Evolutionary conservation across 2,888 invertebrate genomes (phyloP).

Genomic region (Hedychridium roseum): DNA sequence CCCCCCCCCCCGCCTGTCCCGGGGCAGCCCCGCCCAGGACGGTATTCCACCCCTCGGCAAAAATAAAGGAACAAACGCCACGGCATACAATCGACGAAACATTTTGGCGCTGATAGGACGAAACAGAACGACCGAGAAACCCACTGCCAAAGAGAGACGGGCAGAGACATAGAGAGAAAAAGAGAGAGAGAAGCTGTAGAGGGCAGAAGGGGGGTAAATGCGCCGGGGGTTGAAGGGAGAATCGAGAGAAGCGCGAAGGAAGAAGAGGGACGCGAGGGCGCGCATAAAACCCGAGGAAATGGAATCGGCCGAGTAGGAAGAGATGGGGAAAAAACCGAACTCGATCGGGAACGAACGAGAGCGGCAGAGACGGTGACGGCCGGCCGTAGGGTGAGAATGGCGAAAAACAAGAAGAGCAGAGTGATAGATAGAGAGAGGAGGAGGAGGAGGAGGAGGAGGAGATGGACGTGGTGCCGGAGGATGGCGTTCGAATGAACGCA

Average conservation of each 20-base stretch:
- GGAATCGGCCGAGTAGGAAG: no score
- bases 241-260: conserved; percentile 13
- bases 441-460: conserved; percentile 34
- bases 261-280: conserved; percentile 21
- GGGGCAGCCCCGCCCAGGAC: conserved; percentile 51
- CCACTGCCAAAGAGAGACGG: no score
- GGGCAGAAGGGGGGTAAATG: conserved; percentile 20
- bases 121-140: no score
- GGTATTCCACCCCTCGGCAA: conserved; percentile 51
- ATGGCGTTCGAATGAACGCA: conserved; percentile 59
- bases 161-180: conserved; percentile 10
- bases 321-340: no score
- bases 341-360: no score
- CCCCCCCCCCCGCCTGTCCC: conserved; percentile 50
- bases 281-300: no score
- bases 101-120: no score
- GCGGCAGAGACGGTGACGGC: no score
- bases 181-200: conserved; percentile 12
- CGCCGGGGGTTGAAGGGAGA: conserved; percentile 9
- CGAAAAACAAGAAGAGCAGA: not conserved
- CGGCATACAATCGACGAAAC: conserved; percentile 58
- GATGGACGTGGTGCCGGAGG: conserved; percentile 26
- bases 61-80: conserved; percentile 58
- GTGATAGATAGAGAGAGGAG: conserved; percentile 39
- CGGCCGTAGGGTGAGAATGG: no score